These are phyloP conservation scores for Brachionus calyciflorus DNA, from an alignment of 1,140 invertebrate species.

Conservation along the genomic window DNA sequence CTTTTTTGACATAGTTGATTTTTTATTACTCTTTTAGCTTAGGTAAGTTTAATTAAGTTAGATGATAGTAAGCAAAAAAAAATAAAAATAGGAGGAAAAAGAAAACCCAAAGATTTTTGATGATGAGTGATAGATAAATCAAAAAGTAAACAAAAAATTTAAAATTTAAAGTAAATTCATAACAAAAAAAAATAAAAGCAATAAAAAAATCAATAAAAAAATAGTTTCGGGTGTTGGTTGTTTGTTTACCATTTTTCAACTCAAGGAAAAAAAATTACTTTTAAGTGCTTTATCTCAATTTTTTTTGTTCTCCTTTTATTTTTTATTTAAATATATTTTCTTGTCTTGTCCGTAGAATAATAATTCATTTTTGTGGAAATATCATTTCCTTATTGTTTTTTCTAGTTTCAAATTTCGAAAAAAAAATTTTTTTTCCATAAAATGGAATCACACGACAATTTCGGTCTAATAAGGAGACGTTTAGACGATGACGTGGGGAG, in stretches of 20 bases:
- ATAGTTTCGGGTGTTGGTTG: too few species aligned
- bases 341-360: neutral
- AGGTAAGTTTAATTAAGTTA: constrained; percentile 5
- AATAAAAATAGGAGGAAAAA: neutral
- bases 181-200: too few species aligned
- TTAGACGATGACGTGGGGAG: constrained; percentile 26
- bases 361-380: neutral
- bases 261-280: too few species aligned
- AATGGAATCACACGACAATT: constrained; percentile 30
- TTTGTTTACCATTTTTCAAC: too few species aligned
- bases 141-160: too few species aligned
- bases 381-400: neutral
- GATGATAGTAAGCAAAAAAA: neutral
- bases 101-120: neutral
- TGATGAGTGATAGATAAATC: too few species aligned
- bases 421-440: neutral
- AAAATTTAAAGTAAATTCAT: too few species aligned
- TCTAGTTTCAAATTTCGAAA: neutral
- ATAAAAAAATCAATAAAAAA: too few species aligned
- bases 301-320: neutral
- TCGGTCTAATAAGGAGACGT: neutral
- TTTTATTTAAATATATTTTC: constrained; percentile 29
- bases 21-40: neutral
- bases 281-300: neutral
- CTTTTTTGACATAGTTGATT: too few species aligned